phyloP scores from a whole-genome alignment of 2,888 invertebrate species.

The Lasioglossum villosulum region DNA sequence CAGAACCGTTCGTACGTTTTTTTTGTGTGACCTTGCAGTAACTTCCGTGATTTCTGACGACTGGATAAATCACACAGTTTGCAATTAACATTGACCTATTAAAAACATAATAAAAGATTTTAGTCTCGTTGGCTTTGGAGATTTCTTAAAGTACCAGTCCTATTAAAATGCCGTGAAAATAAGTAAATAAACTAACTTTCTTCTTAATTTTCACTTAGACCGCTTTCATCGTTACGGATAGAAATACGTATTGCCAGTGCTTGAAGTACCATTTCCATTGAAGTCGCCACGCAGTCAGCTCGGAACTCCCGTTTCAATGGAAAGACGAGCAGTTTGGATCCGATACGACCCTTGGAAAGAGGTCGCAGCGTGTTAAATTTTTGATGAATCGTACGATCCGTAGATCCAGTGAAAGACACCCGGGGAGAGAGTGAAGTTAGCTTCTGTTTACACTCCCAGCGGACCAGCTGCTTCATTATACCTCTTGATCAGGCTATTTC shows the following conservation, averaged over 20 bases:
- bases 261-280: neutral
- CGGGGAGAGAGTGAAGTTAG: neutral
- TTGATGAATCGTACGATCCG: neutral
- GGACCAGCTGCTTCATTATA: constrained; percentile 2
- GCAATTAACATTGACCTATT: too few relatives aligned
- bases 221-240: too few relatives aligned
- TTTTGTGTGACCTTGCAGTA: neutral
- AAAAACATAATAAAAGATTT: too few relatives aligned
- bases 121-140: too few relatives aligned
- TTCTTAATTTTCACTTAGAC: too few relatives aligned
- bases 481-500: constrained; percentile 10
- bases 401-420: neutral
- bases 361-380: neutral
- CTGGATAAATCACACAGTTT: neutral
- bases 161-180: too few relatives aligned
- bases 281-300: neutral
- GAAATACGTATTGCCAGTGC: neutral
- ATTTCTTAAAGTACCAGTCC: too few relatives aligned
- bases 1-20: neutral
- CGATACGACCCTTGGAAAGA: neutral
- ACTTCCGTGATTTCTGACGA: neutral
- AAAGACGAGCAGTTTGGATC: neutral
- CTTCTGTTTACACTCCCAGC: neutral
- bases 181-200: too few relatives aligned
- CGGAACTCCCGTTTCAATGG: neutral